These are phyloP conservation scores for Drosophila paramelanica DNA, from an alignment of 2,888 invertebrate genomes.

Conservation along the genomic window DNA sequence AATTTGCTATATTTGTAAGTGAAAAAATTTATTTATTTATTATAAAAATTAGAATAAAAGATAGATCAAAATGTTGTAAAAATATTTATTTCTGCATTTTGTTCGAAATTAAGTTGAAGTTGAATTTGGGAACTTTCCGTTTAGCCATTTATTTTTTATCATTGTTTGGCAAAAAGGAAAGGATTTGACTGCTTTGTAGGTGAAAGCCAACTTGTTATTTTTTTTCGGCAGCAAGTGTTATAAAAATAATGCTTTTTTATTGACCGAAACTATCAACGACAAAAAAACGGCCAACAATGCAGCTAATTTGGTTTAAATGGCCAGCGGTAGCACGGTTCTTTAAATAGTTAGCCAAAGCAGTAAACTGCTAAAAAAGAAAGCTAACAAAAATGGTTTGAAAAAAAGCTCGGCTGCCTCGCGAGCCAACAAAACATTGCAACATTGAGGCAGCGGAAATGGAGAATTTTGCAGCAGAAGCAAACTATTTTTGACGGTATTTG, in stretches of 20 bases:
- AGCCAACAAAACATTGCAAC: constrained; percentile 52
- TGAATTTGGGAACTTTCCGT: constrained; percentile 6
- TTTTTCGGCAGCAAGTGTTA: constrained; percentile 15
- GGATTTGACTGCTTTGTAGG: constrained; percentile 35
- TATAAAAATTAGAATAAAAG: no score
- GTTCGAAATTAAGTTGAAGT: constrained; percentile 1
- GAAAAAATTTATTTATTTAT: no score
- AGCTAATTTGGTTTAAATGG: constrained; percentile 69
- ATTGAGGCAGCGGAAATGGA: constrained; percentile 18
- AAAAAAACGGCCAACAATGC: constrained; percentile 28
- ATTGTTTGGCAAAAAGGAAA: constrained; percentile 11
- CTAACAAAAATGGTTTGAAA: not conserved
- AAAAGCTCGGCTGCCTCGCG: constrained; percentile 2
- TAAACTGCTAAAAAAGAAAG: constrained; percentile 14
- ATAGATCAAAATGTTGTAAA: no score
- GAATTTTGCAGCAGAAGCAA: constrained; percentile 28
- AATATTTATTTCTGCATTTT: no score
- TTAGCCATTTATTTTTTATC: not conserved
- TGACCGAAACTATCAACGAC: constrained; percentile 19
- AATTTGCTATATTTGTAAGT: no score
- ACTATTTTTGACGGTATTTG: constrained; percentile 63
- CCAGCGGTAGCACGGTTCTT: constrained; percentile 34
- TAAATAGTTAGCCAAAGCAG: constrained; percentile 31
- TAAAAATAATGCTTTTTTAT: constrained; percentile 38
- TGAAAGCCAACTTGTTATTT: constrained; percentile 9